These are phyloP conservation scores for Melanaphis sacchari DNA, from an alignment of 1,140 invertebrate genomes.

Conservation along the genomic window DNA sequence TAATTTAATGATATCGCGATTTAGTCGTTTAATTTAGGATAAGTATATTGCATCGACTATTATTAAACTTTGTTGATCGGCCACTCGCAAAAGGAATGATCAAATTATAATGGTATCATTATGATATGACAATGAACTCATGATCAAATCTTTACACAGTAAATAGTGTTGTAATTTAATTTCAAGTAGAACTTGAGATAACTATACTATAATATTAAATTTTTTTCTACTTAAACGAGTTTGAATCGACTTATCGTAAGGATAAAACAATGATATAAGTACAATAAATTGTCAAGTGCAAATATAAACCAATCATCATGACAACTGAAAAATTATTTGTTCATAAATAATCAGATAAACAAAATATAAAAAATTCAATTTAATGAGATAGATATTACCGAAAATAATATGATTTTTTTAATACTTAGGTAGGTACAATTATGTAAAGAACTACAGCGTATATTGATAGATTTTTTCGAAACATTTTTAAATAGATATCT, in stretches of 20 bases:
- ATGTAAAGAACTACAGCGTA: neutral
- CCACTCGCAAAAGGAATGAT: neutral
- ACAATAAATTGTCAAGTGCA: neutral
- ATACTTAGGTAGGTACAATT: neutral
- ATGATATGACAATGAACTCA: neutral
- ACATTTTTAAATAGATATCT: neutral
- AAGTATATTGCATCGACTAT: neutral
- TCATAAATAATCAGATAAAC: neutral
- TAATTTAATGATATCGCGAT: neutral
- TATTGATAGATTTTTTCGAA: neutral
- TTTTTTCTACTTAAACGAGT: neutral
- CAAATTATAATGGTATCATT: neutral
- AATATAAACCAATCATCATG: neutral
- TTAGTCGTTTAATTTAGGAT: neutral
- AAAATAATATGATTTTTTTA: neutral
- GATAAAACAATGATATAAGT: neutral
- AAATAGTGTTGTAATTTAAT: neutral
- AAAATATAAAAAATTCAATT: neutral
- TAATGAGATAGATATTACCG: neutral
- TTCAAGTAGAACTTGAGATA: slow-evolving; percentile 21
- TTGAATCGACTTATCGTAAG: neutral
- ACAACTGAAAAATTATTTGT: neutral
- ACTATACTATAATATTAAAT: neutral
- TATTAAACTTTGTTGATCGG: neutral
- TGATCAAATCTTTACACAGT: slow-evolving; percentile 16